phyloP scores from a whole-genome alignment of 2,888 invertebrate genomes.

The Nymphalis urticae region DNA sequence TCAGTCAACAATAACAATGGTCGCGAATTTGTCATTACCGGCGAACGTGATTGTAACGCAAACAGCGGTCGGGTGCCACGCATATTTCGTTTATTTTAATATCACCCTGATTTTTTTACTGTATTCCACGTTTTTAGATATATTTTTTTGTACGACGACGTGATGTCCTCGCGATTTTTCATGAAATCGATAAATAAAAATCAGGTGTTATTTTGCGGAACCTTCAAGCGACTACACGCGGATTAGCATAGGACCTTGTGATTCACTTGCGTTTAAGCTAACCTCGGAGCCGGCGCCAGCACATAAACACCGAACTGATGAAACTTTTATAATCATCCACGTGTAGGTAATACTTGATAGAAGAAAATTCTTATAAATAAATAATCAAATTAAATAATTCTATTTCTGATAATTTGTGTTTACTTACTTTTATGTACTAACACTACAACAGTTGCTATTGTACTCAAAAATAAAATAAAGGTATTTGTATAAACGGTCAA shows the following conservation, averaged over 20 bases:
- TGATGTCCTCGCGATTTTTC: constrained; percentile 61
- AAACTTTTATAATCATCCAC: constrained; percentile 55
- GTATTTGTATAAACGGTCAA: too few species aligned
- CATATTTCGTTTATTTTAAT: constrained; percentile 70
- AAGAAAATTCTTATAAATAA: constrained; percentile 49
- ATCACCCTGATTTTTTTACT: constrained; percentile 69
- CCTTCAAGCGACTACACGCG: constrained; percentile 44
- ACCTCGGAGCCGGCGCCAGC: constrained; percentile 25
- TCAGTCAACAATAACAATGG: constrained; percentile 68
- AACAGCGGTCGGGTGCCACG: constrained; percentile 57
- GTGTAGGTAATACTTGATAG: constrained; percentile 51
- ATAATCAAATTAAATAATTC: constrained; percentile 21
- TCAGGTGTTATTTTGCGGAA: constrained; percentile 40
- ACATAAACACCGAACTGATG: constrained; percentile 47
- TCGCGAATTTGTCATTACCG: constrained; percentile 73
- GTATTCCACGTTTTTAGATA: constrained; percentile 53
- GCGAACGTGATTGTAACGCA: constrained; percentile 71
- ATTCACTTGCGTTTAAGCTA: constrained; percentile 40
- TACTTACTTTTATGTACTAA: too few species aligned
- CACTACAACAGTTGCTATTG: too few species aligned
- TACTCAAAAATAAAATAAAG: too few species aligned
- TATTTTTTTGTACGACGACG: constrained; percentile 60
- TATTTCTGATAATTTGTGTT: not conserved
- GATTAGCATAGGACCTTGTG: constrained; percentile 61
- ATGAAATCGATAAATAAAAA: constrained; percentile 48